Evolutionary conservation across 2,888 invertebrate genomes (phyloP).

Genomic region (Heliconius aoede): DNA sequence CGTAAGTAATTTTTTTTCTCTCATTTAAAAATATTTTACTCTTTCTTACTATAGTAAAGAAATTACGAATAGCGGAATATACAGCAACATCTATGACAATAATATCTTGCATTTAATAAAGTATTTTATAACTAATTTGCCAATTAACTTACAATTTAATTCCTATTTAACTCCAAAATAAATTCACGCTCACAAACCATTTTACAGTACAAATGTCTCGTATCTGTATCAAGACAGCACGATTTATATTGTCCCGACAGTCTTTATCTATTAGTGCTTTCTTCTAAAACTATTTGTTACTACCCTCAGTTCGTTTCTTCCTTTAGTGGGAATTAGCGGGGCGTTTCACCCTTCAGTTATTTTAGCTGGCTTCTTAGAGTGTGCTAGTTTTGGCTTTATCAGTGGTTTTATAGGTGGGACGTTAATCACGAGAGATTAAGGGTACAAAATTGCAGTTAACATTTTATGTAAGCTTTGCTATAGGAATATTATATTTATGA

Average conservation of each 20-base stretch:
- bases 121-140: no score
- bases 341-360: constrained; percentile 53
- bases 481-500: background rate
- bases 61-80: no score
- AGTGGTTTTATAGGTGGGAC: background rate
- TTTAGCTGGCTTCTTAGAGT: constrained; percentile 51
- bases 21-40: no score
- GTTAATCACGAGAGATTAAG: constrained; percentile 6
- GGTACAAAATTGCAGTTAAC: background rate
- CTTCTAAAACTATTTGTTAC: constrained; percentile 67
- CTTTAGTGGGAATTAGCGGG: constrained; percentile 59
- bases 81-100: no score
- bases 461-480: background rate
- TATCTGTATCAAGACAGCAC: constrained; percentile 43
- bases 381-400: constrained; percentile 15
- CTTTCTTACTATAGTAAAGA: no score
- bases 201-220: constrained; percentile 37
- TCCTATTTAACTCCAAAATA: background rate
- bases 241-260: constrained; percentile 51
- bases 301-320: constrained; percentile 53
- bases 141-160: no score
- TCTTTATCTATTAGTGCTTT: constrained; percentile 63
- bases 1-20: no score
- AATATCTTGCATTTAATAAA: background rate
- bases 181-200: constrained; percentile 27